Evolutionary conservation across 1,140 invertebrate species (phyloP).

Genomic region (Plodia interpunctella): DNA sequence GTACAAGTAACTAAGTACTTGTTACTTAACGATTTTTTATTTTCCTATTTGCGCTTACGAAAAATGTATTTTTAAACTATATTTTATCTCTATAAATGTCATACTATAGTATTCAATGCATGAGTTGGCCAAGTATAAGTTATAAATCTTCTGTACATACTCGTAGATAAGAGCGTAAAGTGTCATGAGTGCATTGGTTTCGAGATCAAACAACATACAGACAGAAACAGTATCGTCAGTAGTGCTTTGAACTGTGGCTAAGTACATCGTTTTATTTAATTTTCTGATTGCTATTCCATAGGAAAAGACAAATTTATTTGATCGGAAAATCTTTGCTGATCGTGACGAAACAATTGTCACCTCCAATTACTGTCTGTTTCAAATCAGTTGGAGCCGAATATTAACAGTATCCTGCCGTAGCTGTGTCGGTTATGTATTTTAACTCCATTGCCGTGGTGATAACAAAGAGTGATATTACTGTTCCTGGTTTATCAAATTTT

Average conservation of each 20-base stretch:
- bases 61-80: no score
- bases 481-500: neutral
- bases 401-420: slow-evolving; percentile 13
- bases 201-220: no score
- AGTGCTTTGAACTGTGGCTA: neutral
- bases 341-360: slow-evolving; percentile 45
- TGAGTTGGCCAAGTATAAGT: no score
- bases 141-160: no score
- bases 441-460: neutral
- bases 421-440: slow-evolving; percentile 10
- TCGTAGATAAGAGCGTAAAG: no score
- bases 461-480: neutral
- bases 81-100: no score
- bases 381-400: neutral
- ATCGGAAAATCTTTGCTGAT: slow-evolving; percentile 36
- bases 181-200: no score
- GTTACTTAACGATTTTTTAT: no score
- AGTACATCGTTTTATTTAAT: slow-evolving; percentile 3
- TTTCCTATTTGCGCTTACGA: no score
- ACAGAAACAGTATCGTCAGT: no score
- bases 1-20: no score
- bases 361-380: slow-evolving; percentile 18
- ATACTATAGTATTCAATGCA: no score
- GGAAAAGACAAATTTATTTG: slow-evolving; percentile 11
- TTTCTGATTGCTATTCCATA: neutral